A percentile compares a stretch with the other conserved stretches of the same genome.
These are phyloP conservation scores for Motacilla tschutschensis DNA, from an alignment of 2,113 vertebrate species.

Conservation along the genomic window DNA sequence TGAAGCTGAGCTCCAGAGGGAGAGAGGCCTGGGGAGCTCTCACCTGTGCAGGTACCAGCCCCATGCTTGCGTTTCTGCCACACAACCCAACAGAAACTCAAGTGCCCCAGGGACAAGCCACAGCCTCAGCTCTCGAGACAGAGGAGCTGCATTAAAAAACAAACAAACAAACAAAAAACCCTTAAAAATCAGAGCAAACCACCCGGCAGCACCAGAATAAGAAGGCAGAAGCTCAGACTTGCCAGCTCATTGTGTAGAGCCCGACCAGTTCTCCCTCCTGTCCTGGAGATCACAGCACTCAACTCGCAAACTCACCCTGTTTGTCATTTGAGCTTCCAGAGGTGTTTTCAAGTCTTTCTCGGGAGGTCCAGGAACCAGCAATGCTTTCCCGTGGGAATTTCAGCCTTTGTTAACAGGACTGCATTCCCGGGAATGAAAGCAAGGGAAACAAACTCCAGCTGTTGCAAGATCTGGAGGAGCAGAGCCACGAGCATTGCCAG, in stretches of 20 bases:
- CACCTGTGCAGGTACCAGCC: background rate
- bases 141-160: background rate
- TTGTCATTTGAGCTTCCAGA: background rate
- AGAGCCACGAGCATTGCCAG: background rate
- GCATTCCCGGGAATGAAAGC: background rate
- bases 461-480: background rate
- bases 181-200: background rate
- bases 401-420: background rate
- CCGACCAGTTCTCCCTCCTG: background rate
- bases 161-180: background rate
- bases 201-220: background rate
- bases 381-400: background rate
- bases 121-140: background rate
- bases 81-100: accelerated
- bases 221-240: background rate
- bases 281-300: background rate
- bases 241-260: background rate
- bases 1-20: background rate
- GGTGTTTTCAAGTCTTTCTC: background rate
- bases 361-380: background rate
- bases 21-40: background rate
- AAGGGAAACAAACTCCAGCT: background rate
- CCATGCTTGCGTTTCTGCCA: accelerated
- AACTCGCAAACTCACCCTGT: background rate
- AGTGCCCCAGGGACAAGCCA: background rate